Percentiles rank a stretch among this genome's conserved stretches.
Conservation (phyloP, 2,113 vertebrate species). For the Genyomyrus donnyi region DNA sequence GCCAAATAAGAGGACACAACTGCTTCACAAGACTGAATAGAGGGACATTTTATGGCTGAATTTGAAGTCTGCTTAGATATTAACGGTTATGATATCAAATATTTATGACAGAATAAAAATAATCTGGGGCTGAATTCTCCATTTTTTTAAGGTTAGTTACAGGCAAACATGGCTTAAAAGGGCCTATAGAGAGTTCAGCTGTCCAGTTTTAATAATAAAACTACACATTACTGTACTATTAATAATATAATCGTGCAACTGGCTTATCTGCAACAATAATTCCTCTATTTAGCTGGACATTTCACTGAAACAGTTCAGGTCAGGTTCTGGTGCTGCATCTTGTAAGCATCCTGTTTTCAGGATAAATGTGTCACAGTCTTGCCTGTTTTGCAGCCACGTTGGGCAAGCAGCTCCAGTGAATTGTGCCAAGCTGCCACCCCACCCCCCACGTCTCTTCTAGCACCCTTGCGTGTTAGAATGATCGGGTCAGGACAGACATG, state of each 20-base stretch:
- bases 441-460: not conserved
- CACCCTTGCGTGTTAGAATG: not conserved
- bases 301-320: not conserved
- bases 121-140: not conserved
- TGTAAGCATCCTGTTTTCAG: not conserved
- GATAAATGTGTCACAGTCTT: not conserved
- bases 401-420: not conserved
- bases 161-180: not conserved
- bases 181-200: not conserved
- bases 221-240: not conserved
- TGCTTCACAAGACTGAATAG: not conserved
- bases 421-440: not conserved
- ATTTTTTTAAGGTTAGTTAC: not conserved
- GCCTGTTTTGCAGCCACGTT: not conserved
- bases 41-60: not conserved
- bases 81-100: not conserved
- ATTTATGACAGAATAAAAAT: not conserved
- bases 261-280: not conserved
- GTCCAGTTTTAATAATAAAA: not conserved
- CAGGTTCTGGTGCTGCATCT: not conserved
- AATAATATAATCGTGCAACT: not conserved
- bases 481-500: not conserved
- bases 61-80: not conserved
- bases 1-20: not conserved
- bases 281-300: not conserved